phyloP scores from a whole-genome alignment of 2,888 invertebrate genomes.

The Synergus itoensis region DNA sequence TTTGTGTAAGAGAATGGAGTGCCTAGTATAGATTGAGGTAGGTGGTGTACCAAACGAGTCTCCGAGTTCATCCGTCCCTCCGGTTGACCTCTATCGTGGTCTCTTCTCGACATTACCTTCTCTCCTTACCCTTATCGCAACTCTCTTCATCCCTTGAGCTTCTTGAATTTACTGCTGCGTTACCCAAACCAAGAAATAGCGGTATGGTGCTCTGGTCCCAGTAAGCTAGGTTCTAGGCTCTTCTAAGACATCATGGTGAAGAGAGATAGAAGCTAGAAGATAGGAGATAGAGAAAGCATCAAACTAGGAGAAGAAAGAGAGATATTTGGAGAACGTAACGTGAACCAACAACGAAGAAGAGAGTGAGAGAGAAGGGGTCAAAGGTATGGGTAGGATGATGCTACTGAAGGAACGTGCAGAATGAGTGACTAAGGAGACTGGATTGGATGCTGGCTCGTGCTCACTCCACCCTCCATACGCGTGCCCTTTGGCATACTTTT shows the following conservation, averaged over 20 bases:
- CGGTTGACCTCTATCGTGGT: slow-evolving; percentile 45
- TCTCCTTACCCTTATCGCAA: slow-evolving; percentile 35
- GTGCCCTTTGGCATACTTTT: slow-evolving; percentile 34
- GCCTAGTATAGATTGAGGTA: slow-evolving; percentile 10
- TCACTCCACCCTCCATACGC: slow-evolving; percentile 27
- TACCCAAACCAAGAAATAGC: slow-evolving; percentile 50
- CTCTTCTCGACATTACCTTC: slow-evolving; percentile 20
- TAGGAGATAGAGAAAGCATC: slow-evolving; percentile 6
- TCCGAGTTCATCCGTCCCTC: slow-evolving; percentile 28
- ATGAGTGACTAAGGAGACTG: slow-evolving; percentile 35
- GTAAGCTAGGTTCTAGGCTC: slow-evolving; percentile 21
- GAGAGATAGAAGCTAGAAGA: slow-evolving; percentile 8
- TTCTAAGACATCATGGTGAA: slow-evolving; percentile 17
- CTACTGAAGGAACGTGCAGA: slow-evolving; percentile 39
- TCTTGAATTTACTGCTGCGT: slow-evolving; percentile 50
- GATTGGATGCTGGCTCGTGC: slow-evolving; percentile 38
- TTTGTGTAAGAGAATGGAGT: slow-evolving; percentile 8
- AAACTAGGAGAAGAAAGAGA: not conserved
- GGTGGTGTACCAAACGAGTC: slow-evolving; percentile 24
- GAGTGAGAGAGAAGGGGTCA: not conserved
- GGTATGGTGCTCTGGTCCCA: slow-evolving; percentile 23
- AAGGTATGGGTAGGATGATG: slow-evolving; percentile 34
- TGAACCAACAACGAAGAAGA: not conserved
- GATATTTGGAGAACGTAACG: not conserved
- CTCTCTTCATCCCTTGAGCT: slow-evolving; percentile 52